Conservation (phyloP, 2,113 vertebrate genomes). For the Brevimyrus niger region DNA sequence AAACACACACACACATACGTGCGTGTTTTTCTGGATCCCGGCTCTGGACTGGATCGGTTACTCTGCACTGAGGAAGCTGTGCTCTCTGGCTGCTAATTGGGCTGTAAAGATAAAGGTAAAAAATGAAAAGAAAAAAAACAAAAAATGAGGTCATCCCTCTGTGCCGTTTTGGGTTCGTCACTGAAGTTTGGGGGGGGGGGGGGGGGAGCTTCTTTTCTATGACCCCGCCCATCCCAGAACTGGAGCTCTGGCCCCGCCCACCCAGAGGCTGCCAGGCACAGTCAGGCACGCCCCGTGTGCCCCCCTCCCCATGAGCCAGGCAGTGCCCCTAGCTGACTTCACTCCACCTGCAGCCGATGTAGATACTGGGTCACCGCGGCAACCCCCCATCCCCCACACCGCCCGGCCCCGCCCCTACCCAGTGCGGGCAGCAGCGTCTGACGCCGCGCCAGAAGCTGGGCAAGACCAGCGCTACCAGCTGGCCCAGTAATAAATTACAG, state of each 20-base stretch:
- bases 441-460: conserved; percentile 2
- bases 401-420: background rate
- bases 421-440: background rate
- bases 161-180: background rate
- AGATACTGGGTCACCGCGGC: conserved; percentile 20
- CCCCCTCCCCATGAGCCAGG: background rate
- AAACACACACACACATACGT: too few species aligned
- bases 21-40: background rate
- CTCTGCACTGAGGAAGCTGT: background rate
- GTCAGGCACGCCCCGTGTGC: background rate
- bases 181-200: background rate
- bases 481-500: conserved; percentile 16
- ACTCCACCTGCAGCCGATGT: conserved; percentile 12
- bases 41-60: conserved; percentile 23
- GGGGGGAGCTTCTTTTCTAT: background rate
- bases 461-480: background rate
- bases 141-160: background rate
- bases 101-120: background rate
- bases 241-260: background rate
- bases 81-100: background rate
- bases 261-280: background rate
- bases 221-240: background rate
- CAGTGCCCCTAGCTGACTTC: background rate
- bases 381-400: background rate
- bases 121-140: background rate